phyloP scores from a whole-genome alignment of 1,140 invertebrate species.

The Macrobrachium rosenbergii region DNA sequence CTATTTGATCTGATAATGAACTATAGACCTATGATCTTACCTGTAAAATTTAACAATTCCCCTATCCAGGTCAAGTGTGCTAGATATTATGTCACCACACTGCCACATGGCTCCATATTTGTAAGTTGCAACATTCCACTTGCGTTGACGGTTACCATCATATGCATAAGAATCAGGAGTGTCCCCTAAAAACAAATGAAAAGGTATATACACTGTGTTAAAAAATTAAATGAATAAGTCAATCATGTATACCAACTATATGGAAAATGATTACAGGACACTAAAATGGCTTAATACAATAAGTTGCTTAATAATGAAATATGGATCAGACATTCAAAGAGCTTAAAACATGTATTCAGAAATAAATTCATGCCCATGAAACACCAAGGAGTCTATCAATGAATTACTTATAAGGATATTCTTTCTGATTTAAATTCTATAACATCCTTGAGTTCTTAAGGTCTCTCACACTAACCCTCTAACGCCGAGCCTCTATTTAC shows the following conservation, averaged over 20 bases:
- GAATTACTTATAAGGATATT: too few species aligned
- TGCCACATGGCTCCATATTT: constrained; percentile 86
- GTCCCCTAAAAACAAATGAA: constrained; percentile 73
- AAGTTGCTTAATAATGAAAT: too few species aligned
- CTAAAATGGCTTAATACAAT: not conserved
- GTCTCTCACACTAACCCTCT: too few species aligned
- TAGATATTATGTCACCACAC: constrained; percentile 85
- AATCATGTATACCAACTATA: not conserved
- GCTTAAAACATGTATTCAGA: too few species aligned
- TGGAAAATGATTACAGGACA: not conserved
- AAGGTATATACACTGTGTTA: not conserved
- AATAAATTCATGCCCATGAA: too few species aligned
- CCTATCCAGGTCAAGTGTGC: constrained; percentile 82
- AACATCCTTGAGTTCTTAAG: too few species aligned
- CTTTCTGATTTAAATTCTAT: too few species aligned
- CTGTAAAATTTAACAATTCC: constrained; percentile 74
- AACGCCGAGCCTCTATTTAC: too few species aligned
- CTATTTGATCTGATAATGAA: not conserved
- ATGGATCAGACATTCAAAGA: too few species aligned
- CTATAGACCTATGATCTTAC: constrained; percentile 67
- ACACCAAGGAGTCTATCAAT: too few species aligned
- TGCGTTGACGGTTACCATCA: constrained; percentile 84
- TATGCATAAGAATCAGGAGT: constrained; percentile 84
- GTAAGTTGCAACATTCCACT: constrained; percentile 84
- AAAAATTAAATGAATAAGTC: not conserved